These are phyloP conservation scores for Pristionchus japonicus DNA, from an alignment of 2,888 invertebrate genomes.

Conservation along the genomic window DNA sequence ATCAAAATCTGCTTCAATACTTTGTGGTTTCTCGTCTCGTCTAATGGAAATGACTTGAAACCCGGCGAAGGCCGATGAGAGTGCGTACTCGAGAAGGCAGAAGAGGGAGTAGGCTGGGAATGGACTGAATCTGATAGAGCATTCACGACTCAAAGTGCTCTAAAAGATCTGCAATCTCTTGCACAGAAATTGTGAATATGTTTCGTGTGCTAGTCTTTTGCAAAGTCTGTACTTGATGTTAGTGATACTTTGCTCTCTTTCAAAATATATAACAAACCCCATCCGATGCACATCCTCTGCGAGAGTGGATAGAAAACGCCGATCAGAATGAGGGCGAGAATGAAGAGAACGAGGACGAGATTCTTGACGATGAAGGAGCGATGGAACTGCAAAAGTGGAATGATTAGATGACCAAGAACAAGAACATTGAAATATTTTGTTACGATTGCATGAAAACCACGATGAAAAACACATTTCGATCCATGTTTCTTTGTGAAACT, in stretches of 20 bases:
- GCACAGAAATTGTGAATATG: too few species aligned
- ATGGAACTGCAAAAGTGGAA: slow-evolving; percentile 29
- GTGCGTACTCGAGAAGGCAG: slow-evolving; percentile 27
- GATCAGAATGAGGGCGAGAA: background rate
- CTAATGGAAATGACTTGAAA: background rate
- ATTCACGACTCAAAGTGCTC: too few species aligned
- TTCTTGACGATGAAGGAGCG: background rate
- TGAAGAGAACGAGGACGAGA: background rate
- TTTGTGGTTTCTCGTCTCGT: background rate
- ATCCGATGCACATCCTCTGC: background rate
- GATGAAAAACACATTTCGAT: too few species aligned
- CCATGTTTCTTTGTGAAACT: too few species aligned
- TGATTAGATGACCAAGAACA: too few species aligned
- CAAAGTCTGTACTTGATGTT: too few species aligned
- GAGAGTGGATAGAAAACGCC: background rate
- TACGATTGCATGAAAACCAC: too few species aligned
- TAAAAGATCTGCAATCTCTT: too few species aligned
- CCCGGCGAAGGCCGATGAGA: background rate
- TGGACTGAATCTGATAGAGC: too few species aligned
- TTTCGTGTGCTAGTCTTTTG: too few species aligned
- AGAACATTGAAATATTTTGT: too few species aligned
- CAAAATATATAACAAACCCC: background rate
- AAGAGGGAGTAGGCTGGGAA: slow-evolving; percentile 1
- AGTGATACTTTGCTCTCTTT: background rate
- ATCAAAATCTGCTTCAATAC: too few species aligned